These are phyloP conservation scores for Drosophila testacea DNA, from an alignment of 2,888 invertebrate genomes.

Conservation along the genomic window DNA sequence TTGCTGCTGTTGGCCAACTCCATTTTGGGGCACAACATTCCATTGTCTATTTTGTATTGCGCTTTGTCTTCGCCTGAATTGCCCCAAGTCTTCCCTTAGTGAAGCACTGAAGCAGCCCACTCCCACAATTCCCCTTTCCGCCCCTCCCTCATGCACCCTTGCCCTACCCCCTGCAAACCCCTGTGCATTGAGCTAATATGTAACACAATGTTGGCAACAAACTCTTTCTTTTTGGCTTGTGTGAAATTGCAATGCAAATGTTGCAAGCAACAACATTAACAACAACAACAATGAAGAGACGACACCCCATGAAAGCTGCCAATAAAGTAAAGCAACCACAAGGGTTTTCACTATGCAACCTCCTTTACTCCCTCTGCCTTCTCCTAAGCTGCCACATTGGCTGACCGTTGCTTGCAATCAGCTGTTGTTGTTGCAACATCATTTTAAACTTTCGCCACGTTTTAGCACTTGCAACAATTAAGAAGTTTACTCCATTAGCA, in stretches of 20 bases:
- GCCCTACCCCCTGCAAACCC: background rate
- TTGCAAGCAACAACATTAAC: slow-evolving; percentile 9
- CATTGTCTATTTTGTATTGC: slow-evolving; percentile 74
- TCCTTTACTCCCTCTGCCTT: background rate
- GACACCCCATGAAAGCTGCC: slow-evolving; percentile 1
- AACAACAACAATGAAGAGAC: background rate
- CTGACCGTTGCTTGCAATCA: slow-evolving; percentile 6
- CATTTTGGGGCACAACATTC: slow-evolving; percentile 74
- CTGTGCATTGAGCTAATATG: slow-evolving; percentile 30
- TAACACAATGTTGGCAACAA: slow-evolving; percentile 44
- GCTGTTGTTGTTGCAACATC: slow-evolving; percentile 6
- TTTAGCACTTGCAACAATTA: slow-evolving; percentile 3
- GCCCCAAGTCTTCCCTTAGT: slow-evolving; percentile 39
- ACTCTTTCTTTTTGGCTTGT: slow-evolving; percentile 27
- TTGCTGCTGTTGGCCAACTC: slow-evolving; percentile 67
- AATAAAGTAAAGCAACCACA: slow-evolving; percentile 3
- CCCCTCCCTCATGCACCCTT: background rate
- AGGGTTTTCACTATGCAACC: slow-evolving; percentile 14
- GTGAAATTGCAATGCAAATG: slow-evolving; percentile 30
- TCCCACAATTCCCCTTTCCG: slow-evolving; percentile 16
- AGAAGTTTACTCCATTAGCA: background rate
- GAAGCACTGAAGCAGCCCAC: slow-evolving; percentile 12
- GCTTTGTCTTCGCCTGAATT: slow-evolving; percentile 52
- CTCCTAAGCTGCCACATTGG: background rate
- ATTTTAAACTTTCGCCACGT: slow-evolving; percentile 10